Base-by-base conservation (phyloP, 2,113 vertebrate genomes). In the Columbina picui region DNA sequence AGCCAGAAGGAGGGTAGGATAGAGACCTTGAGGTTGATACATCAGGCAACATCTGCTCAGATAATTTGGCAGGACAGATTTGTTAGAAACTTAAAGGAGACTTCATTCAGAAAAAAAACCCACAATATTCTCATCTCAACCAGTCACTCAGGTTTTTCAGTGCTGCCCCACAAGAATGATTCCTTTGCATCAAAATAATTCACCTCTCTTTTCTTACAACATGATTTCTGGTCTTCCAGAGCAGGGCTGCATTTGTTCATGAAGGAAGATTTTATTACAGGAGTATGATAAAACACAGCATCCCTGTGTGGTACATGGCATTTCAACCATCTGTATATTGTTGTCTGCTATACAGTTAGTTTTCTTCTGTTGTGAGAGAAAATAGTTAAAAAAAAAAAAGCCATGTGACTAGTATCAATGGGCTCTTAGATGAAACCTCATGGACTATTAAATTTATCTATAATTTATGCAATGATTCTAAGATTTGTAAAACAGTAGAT, bases 401-500 rank as follows among this genome's bases (percentile, higher is more conserved):
- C 22, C 13, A 27, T 17, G 6, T 73, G 65, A 70, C 32, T 81
- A 56, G 7, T 52, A 75, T 80, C 87, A 80, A 34, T 50, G 29
- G 30, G 15, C 8, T 92, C 88, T 94, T 75, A 56, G 45, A 81
- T 47, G 80, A 87, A 93, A 96, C 87, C 50, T 36, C 38, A 87
- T 0, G 9, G 67, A 53, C 18, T 87, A 85, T 87, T 92, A 77
- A 77, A 79, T 94, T 92, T 61, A 83, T 80, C 56, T 88, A 52
- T 69, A 81, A 96, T 77, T 87, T 89, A 71, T 78, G 74, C 29
- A 86, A 91, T 32, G 9, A 4, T 81, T 68, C 41, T 85, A 93
- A 70, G 38, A 90, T 97, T 93, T 84, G 19, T 83, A 96, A 79
- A 73, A 71, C 32, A 80, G 34, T 41, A 82, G 41, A 78, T 38